Conservation (phyloP, 1,140 invertebrate species). For the Aphis gossypii region DNA sequence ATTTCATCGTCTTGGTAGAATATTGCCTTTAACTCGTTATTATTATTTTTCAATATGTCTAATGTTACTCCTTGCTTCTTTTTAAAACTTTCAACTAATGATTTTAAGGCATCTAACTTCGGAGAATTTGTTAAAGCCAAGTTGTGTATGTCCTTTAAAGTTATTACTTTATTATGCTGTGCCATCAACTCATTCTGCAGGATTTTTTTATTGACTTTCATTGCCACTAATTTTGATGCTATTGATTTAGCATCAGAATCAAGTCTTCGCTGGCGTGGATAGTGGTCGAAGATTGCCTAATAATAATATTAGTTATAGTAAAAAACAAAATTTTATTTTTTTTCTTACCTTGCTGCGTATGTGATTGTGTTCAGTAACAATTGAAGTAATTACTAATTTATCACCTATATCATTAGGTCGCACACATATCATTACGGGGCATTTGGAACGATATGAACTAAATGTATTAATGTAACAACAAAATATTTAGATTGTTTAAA, state of each 20-base stretch:
- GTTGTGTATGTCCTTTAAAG: not conserved
- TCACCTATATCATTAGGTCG: too few relatives aligned
- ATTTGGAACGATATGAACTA: too few relatives aligned
- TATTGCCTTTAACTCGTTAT: not conserved
- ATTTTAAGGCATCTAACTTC: not conserved
- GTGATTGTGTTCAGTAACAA: not conserved
- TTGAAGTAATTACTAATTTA: not conserved
- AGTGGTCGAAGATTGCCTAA: conserved; percentile 7
- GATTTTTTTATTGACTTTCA: not conserved
- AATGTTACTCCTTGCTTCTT: not conserved
- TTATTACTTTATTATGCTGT: not conserved
- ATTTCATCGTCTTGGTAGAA: not conserved
- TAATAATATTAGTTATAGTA: not conserved
- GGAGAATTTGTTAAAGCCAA: not conserved
- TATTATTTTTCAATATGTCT: not conserved
- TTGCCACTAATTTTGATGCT: not conserved
- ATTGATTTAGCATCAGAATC: not conserved
- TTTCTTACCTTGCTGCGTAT: not conserved
- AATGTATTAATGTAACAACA: too few relatives aligned
- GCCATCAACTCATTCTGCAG: not conserved
- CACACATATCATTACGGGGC: too few relatives aligned
- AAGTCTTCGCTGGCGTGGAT: not conserved
- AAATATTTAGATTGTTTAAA: too few relatives aligned
- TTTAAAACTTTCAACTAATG: not conserved
- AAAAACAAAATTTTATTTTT: too few relatives aligned